Conservation (phyloP, 2,113 vertebrate species). For the Periophthalmus modestus region DNA sequence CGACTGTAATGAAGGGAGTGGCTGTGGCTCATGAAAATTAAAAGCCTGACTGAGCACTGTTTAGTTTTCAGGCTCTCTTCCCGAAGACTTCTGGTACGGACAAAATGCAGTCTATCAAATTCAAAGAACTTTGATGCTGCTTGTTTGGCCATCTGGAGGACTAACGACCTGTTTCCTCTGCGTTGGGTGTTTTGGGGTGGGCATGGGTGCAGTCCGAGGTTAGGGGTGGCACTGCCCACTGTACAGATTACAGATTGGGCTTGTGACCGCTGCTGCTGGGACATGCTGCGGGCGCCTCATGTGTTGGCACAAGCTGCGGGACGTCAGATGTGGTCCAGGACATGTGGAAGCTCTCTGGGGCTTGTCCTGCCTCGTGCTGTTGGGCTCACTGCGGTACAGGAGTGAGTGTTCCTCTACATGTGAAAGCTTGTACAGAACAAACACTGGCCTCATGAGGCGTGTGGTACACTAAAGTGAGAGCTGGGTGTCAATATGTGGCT, state of each 20-base stretch:
- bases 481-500: conserved; percentile 14
- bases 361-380: conserved; percentile 60
- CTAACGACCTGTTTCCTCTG: conserved; percentile 69
- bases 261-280: conserved; percentile 57
- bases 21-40: conserved; percentile 54
- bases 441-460: conserved; percentile 35
- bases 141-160: conserved; percentile 57
- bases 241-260: conserved; percentile 68
- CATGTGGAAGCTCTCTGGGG: conserved; percentile 76
- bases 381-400: conserved; percentile 31
- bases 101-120: conserved; percentile 63
- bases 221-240: conserved; percentile 59
- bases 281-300: conserved; percentile 66
- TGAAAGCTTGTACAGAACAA: conserved; percentile 48
- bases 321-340: conserved; percentile 71
- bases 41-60: conserved; percentile 57
- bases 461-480: conserved; percentile 4
- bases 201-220: conserved; percentile 58
- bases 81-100: conserved; percentile 37
- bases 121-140: conserved; percentile 54
- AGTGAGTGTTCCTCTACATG: conserved; percentile 20
- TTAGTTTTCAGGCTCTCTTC: conserved; percentile 48
- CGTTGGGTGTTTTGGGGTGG: conserved; percentile 46
- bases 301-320: conserved; percentile 66
- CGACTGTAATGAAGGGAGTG: conserved; percentile 58